phyloP scores from a whole-genome alignment of 2,888 invertebrate genomes.

The Tipula unca region DNA sequence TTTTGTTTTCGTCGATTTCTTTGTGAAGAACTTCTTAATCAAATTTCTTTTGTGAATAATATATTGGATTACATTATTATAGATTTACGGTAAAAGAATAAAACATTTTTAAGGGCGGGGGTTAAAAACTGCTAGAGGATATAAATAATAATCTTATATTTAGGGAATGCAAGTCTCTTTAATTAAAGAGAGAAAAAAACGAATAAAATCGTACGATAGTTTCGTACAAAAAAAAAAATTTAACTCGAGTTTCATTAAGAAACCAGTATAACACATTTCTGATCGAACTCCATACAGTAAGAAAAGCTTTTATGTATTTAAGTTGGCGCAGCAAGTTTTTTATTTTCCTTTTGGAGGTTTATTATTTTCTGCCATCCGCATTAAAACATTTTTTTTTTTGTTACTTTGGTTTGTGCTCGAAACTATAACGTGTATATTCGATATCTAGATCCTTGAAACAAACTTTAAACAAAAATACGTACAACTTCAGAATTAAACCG shows the following conservation, averaged over 20 bases:
- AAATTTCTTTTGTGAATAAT: background rate
- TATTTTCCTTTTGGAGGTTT: background rate
- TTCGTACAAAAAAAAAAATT: background rate
- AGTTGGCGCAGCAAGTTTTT: background rate
- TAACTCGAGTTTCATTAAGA: background rate
- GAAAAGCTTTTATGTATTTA: background rate
- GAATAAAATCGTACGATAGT: background rate
- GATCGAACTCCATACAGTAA: background rate
- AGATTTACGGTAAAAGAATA: background rate
- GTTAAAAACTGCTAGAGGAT: background rate
- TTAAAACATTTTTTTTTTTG: background rate
- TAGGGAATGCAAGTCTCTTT: too few species aligned
- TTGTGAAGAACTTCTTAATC: background rate
- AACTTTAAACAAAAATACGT: background rate
- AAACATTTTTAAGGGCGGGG: background rate
- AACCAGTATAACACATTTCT: background rate
- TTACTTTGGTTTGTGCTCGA: background rate
- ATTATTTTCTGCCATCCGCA: background rate
- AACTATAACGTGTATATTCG: background rate
- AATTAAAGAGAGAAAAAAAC: too few species aligned
- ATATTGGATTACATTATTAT: background rate
- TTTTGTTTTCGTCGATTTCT: background rate
- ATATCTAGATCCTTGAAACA: background rate
- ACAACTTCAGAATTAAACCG: background rate
- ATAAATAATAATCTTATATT: background rate